A percentile compares a stretch with the other conserved stretches of the same genome.
Conservation (phyloP, 2,888 invertebrate species). For the Disparrhopalites patrizii region DNA sequence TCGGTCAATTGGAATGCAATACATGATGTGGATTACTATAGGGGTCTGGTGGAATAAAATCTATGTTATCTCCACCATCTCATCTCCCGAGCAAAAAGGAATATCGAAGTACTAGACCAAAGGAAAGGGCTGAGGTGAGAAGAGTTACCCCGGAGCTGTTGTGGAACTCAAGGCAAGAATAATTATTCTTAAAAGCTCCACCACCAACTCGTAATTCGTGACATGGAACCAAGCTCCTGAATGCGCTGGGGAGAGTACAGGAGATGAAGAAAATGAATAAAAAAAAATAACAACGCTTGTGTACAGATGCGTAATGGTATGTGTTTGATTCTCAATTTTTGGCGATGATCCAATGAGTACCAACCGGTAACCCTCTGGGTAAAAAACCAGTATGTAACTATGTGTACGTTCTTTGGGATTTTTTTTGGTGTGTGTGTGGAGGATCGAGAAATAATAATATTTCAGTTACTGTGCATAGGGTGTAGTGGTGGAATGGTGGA, state of each 20-base stretch:
- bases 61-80: not conserved
- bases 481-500: too few relatives aligned
- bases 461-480: too few relatives aligned
- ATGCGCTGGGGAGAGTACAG: too few relatives aligned
- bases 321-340: constrained; percentile 6
- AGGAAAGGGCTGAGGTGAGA: not conserved
- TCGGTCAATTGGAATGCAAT: too few relatives aligned
- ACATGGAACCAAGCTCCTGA: constrained; percentile 1
- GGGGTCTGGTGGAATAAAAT: not conserved
- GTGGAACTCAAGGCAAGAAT: constrained; percentile 1
- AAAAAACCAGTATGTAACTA: not conserved
- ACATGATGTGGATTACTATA: too few relatives aligned
- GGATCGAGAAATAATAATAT: not conserved
- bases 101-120: not conserved
- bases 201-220: constrained; percentile 1
- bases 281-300: not conserved
- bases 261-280: not conserved
- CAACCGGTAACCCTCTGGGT: not conserved
- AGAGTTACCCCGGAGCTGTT: not conserved
- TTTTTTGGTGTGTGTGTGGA: not conserved
- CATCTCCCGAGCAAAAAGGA: not conserved
- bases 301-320: not conserved
- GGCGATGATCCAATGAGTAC: constrained; percentile 7
- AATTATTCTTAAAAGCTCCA: not conserved
- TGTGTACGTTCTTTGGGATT: not conserved